Evolutionary conservation across 2,888 invertebrate genomes (phyloP), one percentile per base, ranked within the genome.

Genomic region (Herminia tarsipennalis): DNA sequence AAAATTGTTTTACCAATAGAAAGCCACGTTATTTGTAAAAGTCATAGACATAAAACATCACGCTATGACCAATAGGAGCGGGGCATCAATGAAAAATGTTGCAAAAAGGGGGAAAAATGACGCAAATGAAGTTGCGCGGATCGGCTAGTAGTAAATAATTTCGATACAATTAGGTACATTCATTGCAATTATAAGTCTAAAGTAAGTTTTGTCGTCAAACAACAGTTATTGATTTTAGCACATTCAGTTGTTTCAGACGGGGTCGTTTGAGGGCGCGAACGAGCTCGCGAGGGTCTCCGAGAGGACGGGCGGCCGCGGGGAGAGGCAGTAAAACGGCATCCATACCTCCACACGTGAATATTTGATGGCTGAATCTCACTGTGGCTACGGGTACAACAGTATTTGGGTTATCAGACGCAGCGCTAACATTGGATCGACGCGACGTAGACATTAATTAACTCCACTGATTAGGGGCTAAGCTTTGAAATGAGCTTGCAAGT

Each of bases 171-270:
- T n/a, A n/a, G n/a, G n/a, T n/a, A n/a, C n/a, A n/a, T 8, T 12
- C 5, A 10, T 41, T 44, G 33, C 45, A 36, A 52, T 44, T 48
- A 46, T 36, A 65, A 63, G 56, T 61, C 64, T 74, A 64, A 64
- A 67, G 70, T 68, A 65, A 78, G 63, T 79, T 78, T 76, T 83
- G 85, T 83, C 86, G 86, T 85, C 86, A 86, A 83, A 86, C 83
- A 86, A 79, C 80, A 81, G 76, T 76, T 88, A 89, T 88, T 88
- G 88, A 89, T 89, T 89, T 89, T 84, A 88, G 81, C 83, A 87
- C 88, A 81, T 87, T 84, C 85, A 85, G 84, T 87, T 88, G 88
- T 88, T 88, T 84, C 78, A 87, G 84, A 78, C 80, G 73, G 77
- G 77, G 78, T 73, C 77, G 80, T 70, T 71, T 66, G 73, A 73